These are phyloP conservation scores for Ormyrus pomaceus DNA, from an alignment of 2,888 invertebrate species.

Conservation along the genomic window DNA sequence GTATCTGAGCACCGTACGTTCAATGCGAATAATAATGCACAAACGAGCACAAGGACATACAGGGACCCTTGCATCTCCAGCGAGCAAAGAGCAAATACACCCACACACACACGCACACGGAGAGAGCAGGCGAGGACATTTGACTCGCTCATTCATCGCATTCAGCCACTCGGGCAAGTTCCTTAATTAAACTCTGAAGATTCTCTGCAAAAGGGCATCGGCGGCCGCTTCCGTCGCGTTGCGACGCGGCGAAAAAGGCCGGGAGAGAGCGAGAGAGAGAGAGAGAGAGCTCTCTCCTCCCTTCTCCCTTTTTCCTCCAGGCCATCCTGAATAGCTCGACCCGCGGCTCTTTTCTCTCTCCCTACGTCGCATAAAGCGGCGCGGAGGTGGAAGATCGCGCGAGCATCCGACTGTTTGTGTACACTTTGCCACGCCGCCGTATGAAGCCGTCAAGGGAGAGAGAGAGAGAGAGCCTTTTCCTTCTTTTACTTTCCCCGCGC, in stretches of 20 bases:
- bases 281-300: constrained; percentile 6
- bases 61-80: neutral
- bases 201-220: constrained; percentile 74
- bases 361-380: neutral
- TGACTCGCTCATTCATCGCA: constrained; percentile 72
- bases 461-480: constrained; percentile 38
- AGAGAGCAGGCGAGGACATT: constrained; percentile 64
- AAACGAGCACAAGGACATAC: neutral
- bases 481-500: constrained; percentile 7
- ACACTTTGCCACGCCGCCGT: no score
- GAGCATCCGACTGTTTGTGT: no score
- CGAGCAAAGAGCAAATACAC: neutral
- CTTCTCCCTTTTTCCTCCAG: no score
- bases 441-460: constrained; percentile 27
- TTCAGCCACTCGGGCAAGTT: constrained; percentile 72
- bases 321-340: no score
- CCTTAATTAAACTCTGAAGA: constrained; percentile 75
- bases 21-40: no score
- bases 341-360: neutral
- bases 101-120: neutral
- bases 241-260: no score
- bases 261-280: neutral
- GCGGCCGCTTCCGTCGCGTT: neutral
- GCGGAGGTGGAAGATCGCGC: neutral
- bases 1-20: no score